Percentiles rank a stretch among this genome's conserved stretches.
Evolutionary conservation across 2,113 vertebrate genomes (phyloP).

Genomic region (Myotis brandtii): DNA sequence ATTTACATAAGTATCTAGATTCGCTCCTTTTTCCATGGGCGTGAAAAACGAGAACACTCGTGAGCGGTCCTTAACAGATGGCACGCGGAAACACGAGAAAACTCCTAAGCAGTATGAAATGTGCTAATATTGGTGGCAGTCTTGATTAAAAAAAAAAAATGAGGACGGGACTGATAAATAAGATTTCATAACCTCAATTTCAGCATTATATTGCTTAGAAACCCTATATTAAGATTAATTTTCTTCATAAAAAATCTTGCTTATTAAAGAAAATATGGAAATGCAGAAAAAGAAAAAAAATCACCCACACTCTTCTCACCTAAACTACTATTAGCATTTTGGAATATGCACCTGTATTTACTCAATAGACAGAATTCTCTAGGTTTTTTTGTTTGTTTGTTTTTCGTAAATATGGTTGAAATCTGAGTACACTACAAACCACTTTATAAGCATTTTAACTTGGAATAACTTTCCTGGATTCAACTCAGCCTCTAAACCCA

Average conservation of each 20-base stretch:
- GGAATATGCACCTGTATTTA: not conserved
- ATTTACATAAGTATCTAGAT: too few relatives aligned
- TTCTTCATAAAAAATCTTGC: slow-evolving; percentile 25
- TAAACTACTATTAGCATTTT: slow-evolving; percentile 27
- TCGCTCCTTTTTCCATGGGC: too few relatives aligned
- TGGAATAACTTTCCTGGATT: not conserved
- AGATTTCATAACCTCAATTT: not conserved
- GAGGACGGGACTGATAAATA: not conserved
- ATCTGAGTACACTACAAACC: not conserved
- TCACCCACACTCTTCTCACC: not conserved
- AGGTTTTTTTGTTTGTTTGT: not conserved
- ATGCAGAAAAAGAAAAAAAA: slow-evolving; percentile 57
- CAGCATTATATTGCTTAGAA: not conserved
- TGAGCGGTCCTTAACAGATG: too few relatives aligned
- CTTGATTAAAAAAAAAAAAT: not conserved
- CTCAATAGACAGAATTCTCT: slow-evolving; percentile 30
- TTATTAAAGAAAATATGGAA: slow-evolving; percentile 37
- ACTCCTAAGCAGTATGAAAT: too few relatives aligned
- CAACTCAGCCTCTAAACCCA: not conserved
- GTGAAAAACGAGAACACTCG: too few relatives aligned
- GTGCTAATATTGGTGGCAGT: not conserved
- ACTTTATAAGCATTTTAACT: slow-evolving; percentile 27
- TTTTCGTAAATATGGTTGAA: not conserved
- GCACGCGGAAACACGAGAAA: too few relatives aligned
- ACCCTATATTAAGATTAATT: not conserved